Evolutionary conservation across 2,888 invertebrate genomes (phyloP).

Genomic region (Patella caerulea): DNA sequence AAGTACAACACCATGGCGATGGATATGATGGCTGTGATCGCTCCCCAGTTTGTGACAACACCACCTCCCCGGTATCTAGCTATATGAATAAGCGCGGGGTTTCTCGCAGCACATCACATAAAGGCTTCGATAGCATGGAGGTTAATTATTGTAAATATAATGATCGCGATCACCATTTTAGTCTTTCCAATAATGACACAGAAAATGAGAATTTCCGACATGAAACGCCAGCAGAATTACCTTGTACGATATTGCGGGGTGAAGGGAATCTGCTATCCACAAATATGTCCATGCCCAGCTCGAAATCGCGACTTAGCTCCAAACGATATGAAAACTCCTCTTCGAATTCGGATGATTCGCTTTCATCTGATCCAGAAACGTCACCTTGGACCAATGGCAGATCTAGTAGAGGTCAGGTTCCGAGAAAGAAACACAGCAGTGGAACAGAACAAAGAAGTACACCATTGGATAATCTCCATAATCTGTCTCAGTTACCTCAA

Average conservation of each 20-base stretch:
- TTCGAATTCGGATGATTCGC: background rate
- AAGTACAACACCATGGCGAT: background rate
- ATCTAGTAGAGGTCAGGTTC: conserved; percentile 41
- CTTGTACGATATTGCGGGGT: background rate
- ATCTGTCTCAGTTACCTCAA: conserved; percentile 35
- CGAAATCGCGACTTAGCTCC: background rate
- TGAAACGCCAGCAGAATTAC: background rate
- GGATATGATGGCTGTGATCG: no score
- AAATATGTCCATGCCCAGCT: background rate
- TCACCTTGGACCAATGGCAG: conserved; percentile 18
- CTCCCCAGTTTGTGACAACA: no score
- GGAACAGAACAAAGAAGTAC: background rate
- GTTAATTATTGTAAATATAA: no score
- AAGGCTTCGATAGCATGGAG: no score
- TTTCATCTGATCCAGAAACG: conserved; percentile 13
- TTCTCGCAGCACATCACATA: no score
- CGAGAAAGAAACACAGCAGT: background rate
- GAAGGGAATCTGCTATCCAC: background rate
- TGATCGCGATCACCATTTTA: no score
- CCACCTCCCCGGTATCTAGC: no score
- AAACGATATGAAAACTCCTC: background rate
- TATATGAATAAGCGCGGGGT: no score
- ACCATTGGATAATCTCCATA: conserved; percentile 39
- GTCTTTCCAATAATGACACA: no score
- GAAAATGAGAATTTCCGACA: background rate